These are phyloP conservation scores for Anastatus disparis DNA, from an alignment of 1,140 invertebrate species.

Conservation along the genomic window DNA sequence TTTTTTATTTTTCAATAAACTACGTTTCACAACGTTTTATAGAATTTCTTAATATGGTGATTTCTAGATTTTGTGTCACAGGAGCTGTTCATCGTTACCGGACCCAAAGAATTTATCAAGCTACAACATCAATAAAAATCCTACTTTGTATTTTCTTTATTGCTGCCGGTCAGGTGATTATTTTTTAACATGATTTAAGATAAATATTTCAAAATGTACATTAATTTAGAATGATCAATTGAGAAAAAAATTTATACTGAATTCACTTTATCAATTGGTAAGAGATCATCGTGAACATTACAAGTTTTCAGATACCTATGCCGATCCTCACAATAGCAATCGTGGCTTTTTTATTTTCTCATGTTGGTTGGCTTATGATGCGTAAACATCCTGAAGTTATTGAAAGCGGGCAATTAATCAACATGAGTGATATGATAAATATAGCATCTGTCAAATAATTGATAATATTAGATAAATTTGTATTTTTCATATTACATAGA, in stretches of 20 bases:
- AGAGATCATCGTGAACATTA: slow-evolving; percentile 6
- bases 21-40: no score
- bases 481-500: no score
- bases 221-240: no score
- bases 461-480: no score
- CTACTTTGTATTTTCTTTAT: slow-evolving; percentile 75
- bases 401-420: slow-evolving; percentile 9
- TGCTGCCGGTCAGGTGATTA: background rate
- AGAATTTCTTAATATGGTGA: no score
- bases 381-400: slow-evolving; percentile 30
- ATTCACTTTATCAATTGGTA: no score
- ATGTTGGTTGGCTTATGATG: slow-evolving; percentile 32
- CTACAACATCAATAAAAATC: slow-evolving; percentile 76
- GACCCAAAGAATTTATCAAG: slow-evolving; percentile 86
- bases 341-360: no score
- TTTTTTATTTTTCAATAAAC: no score
- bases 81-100: slow-evolving; percentile 86
- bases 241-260: no score
- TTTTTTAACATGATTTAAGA: background rate
- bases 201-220: no score
- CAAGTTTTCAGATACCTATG: slow-evolving; percentile 31
- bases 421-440: slow-evolving; percentile 32
- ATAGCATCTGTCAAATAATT: no score
- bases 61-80: slow-evolving; percentile 76
- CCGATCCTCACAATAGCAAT: slow-evolving; percentile 30